A percentile compares a stretch with the other conserved stretches of the same genome.
phyloP scores from a whole-genome alignment of 23 tunicate genomes.

The Oikopleura dioica region DNA sequence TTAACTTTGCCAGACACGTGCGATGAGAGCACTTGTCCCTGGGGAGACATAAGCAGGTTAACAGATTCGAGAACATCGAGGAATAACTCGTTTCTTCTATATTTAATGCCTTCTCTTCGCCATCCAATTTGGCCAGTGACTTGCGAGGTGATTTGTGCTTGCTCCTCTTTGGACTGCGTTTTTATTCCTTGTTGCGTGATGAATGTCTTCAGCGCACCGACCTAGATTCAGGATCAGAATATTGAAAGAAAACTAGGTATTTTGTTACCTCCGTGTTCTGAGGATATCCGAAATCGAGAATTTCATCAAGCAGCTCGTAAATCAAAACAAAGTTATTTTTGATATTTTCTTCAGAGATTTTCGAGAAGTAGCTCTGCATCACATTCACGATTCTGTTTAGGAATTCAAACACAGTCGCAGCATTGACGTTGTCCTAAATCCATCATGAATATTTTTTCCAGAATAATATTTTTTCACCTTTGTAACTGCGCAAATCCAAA shows the following conservation, averaged over 20 bases:
- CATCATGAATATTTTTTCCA: slow-evolving; percentile 26
- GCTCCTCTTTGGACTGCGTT: slow-evolving; percentile 90
- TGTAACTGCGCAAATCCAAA: slow-evolving; percentile 89
- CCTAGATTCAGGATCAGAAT: background rate
- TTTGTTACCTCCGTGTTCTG: slow-evolving; percentile 83
- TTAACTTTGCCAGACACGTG: slow-evolving; percentile 85
- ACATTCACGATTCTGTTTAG: slow-evolving; percentile 62
- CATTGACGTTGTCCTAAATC: slow-evolving; percentile 81
- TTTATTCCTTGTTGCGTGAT: slow-evolving; percentile 76
- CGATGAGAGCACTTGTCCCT: slow-evolving; percentile 41
- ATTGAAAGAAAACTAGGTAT: background rate
- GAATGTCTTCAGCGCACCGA: slow-evolving; percentile 33
- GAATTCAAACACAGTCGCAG: slow-evolving; percentile 67
- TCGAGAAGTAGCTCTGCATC: slow-evolving; percentile 87
- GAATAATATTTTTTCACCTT: no score
- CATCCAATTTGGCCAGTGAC: slow-evolving; percentile 96
- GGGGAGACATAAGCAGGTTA: slow-evolving; percentile 88
- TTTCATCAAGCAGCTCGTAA: slow-evolving; percentile 83
- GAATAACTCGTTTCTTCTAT: slow-evolving; percentile 70
- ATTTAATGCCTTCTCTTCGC: slow-evolving; percentile 88
- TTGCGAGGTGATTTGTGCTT: slow-evolving; percentile 79
- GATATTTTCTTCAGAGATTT: slow-evolving; percentile 86
- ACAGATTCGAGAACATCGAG: slow-evolving; percentile 87
- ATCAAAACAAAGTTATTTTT: slow-evolving; percentile 87
- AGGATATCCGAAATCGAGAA: slow-evolving; percentile 74